These are phyloP conservation scores for Drosophila varians DNA, from an alignment of 1,140 invertebrate species.

Conservation along the genomic window DNA sequence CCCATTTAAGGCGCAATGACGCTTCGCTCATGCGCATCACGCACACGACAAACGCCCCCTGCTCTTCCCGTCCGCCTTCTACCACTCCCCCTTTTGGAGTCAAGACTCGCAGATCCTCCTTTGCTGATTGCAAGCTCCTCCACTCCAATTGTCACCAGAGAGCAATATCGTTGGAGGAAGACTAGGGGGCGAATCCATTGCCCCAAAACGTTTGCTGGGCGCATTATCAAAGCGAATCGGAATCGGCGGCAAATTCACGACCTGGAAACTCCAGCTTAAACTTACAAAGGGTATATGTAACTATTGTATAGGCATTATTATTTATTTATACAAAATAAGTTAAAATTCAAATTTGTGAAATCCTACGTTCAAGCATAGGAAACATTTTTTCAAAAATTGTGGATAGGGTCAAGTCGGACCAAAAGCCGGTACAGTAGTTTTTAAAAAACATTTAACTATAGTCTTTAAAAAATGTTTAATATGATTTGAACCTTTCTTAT, in stretches of 20 bases:
- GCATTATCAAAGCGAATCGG: constrained; percentile 61
- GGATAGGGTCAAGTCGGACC: no score
- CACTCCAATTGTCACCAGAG: constrained; percentile 25
- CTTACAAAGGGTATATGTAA: not conserved
- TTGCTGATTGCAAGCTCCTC: not conserved
- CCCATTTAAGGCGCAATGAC: constrained; percentile 80
- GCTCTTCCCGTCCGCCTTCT: constrained; percentile 1
- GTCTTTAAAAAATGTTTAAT: no score
- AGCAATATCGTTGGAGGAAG: constrained; percentile 7
- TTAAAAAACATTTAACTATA: no score
- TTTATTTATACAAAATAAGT: no score
- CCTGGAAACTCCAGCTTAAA: constrained; percentile 18
- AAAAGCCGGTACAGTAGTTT: no score
- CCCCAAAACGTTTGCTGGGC: constrained; percentile 56
- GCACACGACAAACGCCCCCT: constrained; percentile 55
- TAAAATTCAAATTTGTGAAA: no score
- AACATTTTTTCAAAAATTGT: no score
- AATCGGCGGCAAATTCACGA: constrained; percentile 50
- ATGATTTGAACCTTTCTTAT: no score
- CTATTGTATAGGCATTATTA: no score
- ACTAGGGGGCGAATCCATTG: constrained; percentile 40
- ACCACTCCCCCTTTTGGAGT: not conserved
- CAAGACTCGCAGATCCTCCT: constrained; percentile 21
- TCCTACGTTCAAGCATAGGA: no score
- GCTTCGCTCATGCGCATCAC: constrained; percentile 79